Base-by-base conservation (phyloP, 1,140 invertebrate genomes). In the Trinorchestia longiramus region DNA sequence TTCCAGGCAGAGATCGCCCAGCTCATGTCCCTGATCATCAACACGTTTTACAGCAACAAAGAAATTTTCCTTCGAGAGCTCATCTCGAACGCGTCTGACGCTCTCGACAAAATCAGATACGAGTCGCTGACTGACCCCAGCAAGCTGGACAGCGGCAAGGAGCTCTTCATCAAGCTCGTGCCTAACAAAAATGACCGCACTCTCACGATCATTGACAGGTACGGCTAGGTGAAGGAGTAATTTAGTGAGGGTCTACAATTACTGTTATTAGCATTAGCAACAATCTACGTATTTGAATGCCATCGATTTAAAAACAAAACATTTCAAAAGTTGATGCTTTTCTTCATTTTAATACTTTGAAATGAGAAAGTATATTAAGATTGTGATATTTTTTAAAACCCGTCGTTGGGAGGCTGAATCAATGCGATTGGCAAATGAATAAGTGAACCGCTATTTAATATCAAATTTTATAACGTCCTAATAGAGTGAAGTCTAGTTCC, bases 1-100 rank as follows among this genome's bases (percentile, higher is more conserved):
- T 99, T 99, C 98, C 99, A 99, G 98, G 99, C 99, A 97, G 99
- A 99, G 98, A 99, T 99, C 97, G 99, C 99, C 97, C 98, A 99
- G 98, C 98, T 99, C 97, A 99, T 99, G 99, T 99, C 98, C 96
- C 98, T 99, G 97, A 99, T 99, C 98, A 99, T 99, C 98, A 99
- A 99, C 98, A 99, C 99, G 87, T 99, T 99, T 97, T 99, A 99
- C 97, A 99, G 99, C 0, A 99, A 99, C 98, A 99, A 99, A 98
- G 99, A 99, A 98, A 99, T 99, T 97, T 99, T 99, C 97, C 98
- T 99, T 96, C 98, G 99, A 97, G 99, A 99, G 98, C 98, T 99
- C 97, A 98, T 99, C 97, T 99, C 98, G 17, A 99, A 99, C 97
- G 98, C 98, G 0, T 99, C 99, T 87, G 99, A 99, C 98, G 98